Base-by-base conservation (phyloP, 1,140 invertebrate species). In the Macrocentrus cingulum region DNA sequence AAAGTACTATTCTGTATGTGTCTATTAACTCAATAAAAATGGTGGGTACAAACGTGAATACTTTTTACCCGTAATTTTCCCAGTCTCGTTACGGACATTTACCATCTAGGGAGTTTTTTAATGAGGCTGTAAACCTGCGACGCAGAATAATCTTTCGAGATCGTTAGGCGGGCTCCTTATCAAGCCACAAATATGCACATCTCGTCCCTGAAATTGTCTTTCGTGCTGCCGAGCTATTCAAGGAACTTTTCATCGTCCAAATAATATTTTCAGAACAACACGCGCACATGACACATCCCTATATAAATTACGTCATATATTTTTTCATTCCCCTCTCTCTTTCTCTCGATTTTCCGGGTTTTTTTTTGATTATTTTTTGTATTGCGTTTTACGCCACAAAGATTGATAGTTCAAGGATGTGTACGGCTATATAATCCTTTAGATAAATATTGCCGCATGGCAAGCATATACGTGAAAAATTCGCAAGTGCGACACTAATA, bases 401-500 rank as follows among this genome's bases (percentile, higher is more conserved):
- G 69, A 71, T 67, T 69, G 68, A 74, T 71, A 62, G 61, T 52
- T 48, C n/a, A n/a, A n/a, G 22, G 16, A 23, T 4, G 25, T 44
- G 61, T 66, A 46, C 56, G 59, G 53, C 58, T 57, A 29, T 29
- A 16, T 63, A 66, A 67, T 68, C 54, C 51, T 56, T n/a, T 19
- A 39, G 46, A 66, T 53, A 71, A 73, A 75, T 72, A 75, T 72
- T 67, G 63, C 63, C 46, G 62, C 37, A 54, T 25, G 25, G 42
- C 7, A 46, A 5, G 4, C 16, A 46, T 18, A 23, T 22, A 20
- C 6, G 25, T 15, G n/a, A n/a, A n/a, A n/a, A n/a, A n/a, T n/a
- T n/a, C n/a, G n/a, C n/a, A n/a, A n/a, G n/a, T n/a, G n/a, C n/a
- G n/a, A 39, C 11, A 39, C 13, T 5, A n/a, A 8, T n/a, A 39